Conservation (phyloP, 2,888 invertebrate species). For the Tenodera sinensis region DNA sequence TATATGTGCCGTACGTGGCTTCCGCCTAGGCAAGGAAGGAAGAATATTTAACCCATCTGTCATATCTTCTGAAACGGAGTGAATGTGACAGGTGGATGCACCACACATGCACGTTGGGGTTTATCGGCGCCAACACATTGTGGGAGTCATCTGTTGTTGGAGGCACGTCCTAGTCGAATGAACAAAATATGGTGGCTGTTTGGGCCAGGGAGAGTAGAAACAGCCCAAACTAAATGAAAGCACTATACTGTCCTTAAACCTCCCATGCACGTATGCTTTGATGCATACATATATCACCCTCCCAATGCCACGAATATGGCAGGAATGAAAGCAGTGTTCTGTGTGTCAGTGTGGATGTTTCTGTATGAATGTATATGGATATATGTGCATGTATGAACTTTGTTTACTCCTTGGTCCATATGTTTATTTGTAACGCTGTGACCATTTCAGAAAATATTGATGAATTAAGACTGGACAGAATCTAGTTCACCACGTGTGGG, state of each 20-base stretch:
- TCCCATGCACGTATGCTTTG: neutral
- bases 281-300: neutral
- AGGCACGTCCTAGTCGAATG: conserved; percentile 14
- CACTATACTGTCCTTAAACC: conserved; percentile 4
- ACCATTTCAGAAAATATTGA: conserved; percentile 24
- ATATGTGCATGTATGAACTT: conserved; percentile 17
- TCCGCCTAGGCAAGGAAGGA: conserved; percentile 23
- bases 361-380: neutral
- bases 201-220: neutral
- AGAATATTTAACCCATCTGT: conserved; percentile 6
- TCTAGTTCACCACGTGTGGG: conserved; percentile 25
- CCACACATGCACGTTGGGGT: neutral
- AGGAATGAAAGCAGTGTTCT: neutral
- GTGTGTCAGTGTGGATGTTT: neutral
- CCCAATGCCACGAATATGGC: neutral
- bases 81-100: neutral
- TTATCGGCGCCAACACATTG: neutral
- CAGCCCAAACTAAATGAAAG: neutral
- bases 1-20: conserved; percentile 31
- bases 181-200: neutral
- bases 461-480: conserved; percentile 27
- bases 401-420: conserved; percentile 19
- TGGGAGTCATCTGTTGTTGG: conserved; percentile 6
- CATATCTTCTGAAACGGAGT: neutral
- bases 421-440: conserved; percentile 30